Evolutionary conservation across 1,140 invertebrate genomes (phyloP), one percentile per base, ranked within the genome.

Genomic region (Drosophila parvula): DNA sequence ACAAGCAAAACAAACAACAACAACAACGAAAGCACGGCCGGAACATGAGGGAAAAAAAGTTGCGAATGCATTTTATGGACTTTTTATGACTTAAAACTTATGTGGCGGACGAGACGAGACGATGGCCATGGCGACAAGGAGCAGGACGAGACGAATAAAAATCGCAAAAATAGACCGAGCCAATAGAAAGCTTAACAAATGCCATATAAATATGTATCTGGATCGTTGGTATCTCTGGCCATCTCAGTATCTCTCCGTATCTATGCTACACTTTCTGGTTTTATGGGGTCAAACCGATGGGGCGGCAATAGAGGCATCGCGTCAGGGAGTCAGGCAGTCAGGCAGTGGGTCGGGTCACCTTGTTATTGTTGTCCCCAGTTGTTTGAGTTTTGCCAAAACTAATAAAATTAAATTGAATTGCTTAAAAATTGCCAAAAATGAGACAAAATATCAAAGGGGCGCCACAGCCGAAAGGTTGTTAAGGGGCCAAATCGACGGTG

Each of bases 391-490:
- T 81, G 84, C 74, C 80, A 84, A 84, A 84, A 89, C 84, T 89
- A 89, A 89, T 89, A 89, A 89, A 89, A 89, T 89, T 89, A 89
- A 89, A 89, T 89, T 89, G 84, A 89, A 89, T 89, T 89, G 84
- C 84, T 89, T 89, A 89, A 89, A 89, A 89, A 89, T 89, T 76
- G 84, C 85, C 80, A 89, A 89, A 89, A 89, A 89, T 89, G 84
- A 89, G 84, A 71, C 69, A 80, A 89, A 89, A 79, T 84, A 59
- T 80, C 73, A 63, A 77, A 79, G 32, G 61, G 80, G 74, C 80
- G 80, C 80, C 80, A 83, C 59, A 74, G 47, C 60, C 78, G 78
- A 83, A 71, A 77, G 84, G 77, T 81, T 88, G 84, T 89, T 80
- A 79, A 76, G 47, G 67, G 62, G n/a, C 43, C 67, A 43, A 69